A percentile compares a stretch with the other conserved stretches of the same genome.
These are phyloP conservation scores for Ganaspis sp. DNA, from an alignment of 1,140 invertebrate genomes.

Conservation along the genomic window DNA sequence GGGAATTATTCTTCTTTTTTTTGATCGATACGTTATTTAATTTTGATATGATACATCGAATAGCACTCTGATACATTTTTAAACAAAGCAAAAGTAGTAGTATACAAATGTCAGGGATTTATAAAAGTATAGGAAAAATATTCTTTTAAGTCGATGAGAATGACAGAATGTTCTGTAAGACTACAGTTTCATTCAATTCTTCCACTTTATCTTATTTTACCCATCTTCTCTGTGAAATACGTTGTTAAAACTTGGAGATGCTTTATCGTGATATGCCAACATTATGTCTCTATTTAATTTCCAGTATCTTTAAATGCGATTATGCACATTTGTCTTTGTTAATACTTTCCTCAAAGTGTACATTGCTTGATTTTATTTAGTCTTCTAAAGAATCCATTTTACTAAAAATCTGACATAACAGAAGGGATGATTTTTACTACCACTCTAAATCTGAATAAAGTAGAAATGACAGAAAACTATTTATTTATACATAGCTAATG, in stretches of 20 bases:
- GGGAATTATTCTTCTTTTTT: neutral
- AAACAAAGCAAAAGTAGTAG: neutral
- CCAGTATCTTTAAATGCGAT: neutral
- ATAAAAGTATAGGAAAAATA: neutral
- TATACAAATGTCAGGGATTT: neutral
- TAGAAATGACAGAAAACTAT: too few species aligned
- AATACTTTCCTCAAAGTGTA: neutral
- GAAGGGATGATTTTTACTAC: too few species aligned
- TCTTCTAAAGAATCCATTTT: too few species aligned
- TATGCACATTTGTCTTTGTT: neutral
- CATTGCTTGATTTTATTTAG: neutral
- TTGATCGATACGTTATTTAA: neutral
- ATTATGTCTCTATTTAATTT: conserved; percentile 17
- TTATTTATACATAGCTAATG: too few species aligned
- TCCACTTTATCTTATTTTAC: neutral
- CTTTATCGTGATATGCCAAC: conserved; percentile 6
- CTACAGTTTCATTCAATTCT: conserved; percentile 15
- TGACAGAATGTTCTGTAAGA: neutral
- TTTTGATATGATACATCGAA: too few species aligned
- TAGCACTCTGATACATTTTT: too few species aligned
- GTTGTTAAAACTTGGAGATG: conserved; percentile 16
- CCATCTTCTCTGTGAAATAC: conserved; percentile 5
- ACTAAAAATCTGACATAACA: too few species aligned
- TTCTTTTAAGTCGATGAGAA: neutral
- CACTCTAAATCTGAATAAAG: too few species aligned